These are phyloP conservation scores for Monochamus saltuarius DNA, from an alignment of 1,140 invertebrate species.

Conservation along the genomic window DNA sequence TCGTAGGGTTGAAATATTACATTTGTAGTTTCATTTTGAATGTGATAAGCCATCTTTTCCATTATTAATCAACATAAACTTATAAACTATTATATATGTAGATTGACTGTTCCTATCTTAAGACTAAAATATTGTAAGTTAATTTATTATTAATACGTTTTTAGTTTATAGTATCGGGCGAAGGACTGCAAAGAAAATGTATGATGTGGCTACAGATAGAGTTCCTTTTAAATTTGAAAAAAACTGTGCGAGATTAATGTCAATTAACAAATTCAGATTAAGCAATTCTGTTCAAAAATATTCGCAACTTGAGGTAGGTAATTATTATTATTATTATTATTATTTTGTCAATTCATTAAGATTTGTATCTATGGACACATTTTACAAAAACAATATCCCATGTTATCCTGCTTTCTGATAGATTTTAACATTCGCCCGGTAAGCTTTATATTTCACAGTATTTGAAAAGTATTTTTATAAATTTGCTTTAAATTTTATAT, in stretches of 20 bases:
- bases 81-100: conserved; percentile 1
- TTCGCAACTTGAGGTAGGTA: too few relatives aligned
- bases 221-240: too few relatives aligned
- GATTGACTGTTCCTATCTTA: conserved; percentile 19
- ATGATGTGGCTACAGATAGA: background rate
- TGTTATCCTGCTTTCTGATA: too few relatives aligned
- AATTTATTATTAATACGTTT: background rate
- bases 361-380: too few relatives aligned
- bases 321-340: background rate
- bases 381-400: too few relatives aligned
- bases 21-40: conserved; percentile 10
- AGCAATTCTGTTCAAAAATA: too few relatives aligned
- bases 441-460: conserved; percentile 9
- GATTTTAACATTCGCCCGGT: background rate
- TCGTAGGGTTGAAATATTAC: too few relatives aligned
- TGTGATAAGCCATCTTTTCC: conserved; percentile 17
- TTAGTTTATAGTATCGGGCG: conserved; percentile 1
- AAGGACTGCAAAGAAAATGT: background rate
- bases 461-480: conserved; percentile 7
- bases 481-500: background rate
- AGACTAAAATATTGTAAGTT: conserved; percentile 1
- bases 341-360: background rate
- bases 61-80: background rate
- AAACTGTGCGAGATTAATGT: too few relatives aligned
- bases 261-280: too few relatives aligned